Percentiles rank a stretch among this genome's conserved stretches.
These are phyloP conservation scores for Tetranychus piercei DNA, from an alignment of 2,888 invertebrate genomes.

Conservation along the genomic window DNA sequence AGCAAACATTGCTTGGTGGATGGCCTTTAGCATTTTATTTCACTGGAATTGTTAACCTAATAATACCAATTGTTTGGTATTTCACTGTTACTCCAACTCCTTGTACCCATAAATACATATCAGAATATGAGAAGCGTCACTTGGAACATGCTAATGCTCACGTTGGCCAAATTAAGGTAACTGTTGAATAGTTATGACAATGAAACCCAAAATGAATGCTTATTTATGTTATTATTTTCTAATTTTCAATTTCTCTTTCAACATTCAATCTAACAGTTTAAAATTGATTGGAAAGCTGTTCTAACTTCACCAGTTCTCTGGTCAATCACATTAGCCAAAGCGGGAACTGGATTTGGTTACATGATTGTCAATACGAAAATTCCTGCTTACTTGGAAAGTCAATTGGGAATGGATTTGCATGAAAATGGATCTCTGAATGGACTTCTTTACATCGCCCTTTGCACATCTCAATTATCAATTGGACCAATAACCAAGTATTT, in stretches of 20 bases:
- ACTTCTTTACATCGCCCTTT: neutral
- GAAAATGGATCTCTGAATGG: neutral
- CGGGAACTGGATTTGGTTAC: neutral
- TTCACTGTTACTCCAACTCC: neutral
- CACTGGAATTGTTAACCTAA: neutral
- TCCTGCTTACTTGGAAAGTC: conserved; percentile 1
- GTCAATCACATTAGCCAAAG: neutral
- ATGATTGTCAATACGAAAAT: conserved; percentile 1
- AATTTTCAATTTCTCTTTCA: neutral
- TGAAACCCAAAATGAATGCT: neutral
- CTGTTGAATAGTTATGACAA: neutral
- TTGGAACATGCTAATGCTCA: neutral
- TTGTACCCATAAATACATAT: neutral
- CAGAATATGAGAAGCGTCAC: neutral
- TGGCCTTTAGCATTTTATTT: neutral
- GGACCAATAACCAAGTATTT: neutral
- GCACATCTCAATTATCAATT: neutral
- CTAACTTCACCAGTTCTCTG: neutral
- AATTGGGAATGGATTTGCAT: neutral
- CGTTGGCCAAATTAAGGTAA: neutral
- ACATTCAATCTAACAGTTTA: neutral
- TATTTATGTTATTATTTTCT: neutral
- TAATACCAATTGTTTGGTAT: neutral
- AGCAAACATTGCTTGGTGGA: neutral
- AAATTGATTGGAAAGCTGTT: neutral